Base-by-base conservation (phyloP, 2,113 vertebrate species). In the Sinocyclocheilus rhinocerous region DNA sequence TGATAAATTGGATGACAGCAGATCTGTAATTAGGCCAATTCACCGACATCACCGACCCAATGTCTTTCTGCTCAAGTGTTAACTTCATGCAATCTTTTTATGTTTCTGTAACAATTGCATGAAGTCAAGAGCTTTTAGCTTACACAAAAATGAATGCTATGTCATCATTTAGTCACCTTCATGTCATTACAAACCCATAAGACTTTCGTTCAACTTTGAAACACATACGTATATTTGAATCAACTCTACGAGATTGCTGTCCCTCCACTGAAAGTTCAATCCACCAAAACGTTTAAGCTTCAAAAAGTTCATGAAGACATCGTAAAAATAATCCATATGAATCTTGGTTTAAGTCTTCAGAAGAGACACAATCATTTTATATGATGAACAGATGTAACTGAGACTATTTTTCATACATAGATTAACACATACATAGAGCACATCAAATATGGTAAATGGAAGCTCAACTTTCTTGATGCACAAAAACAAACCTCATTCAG, bases 1-100 rank as follows among this genome's bases (percentile, higher is more conserved):
- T 84, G 15, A 86, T 69, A 83, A 87, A 82, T 42, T 33, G 13
- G 20, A 36, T 57, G 69, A 81, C 77, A 73, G 13, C 85, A 36
- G 36, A 81, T 76, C 29, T 78, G 48, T 70, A 79, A 85, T 85
- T 79, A 78, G 84, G 45, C 20, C 72, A 81, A 50, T 61, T 63
- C 78, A 42, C 39, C 5, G 65, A 67, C 7, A 11, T 57, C 18
- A 55, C 52, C 50, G 18, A 57, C 29, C 52, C 20, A 13, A 10
- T 12, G 50, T 10, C 18, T 78, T 59, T 78, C 33, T 20, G 48
- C 67, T 69, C 16, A 18, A 9, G 67, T 20, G 67, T 36, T 18
- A n/a, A 61, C 15, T 4, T 69, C 29, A 4, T 70, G 29, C 6
- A 65, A 26, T 26, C 63, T 65, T 26, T 65, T 2, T 26, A 26